phyloP scores from a whole-genome alignment of 1,140 invertebrate species.

The Wasmannia auropunctata region DNA sequence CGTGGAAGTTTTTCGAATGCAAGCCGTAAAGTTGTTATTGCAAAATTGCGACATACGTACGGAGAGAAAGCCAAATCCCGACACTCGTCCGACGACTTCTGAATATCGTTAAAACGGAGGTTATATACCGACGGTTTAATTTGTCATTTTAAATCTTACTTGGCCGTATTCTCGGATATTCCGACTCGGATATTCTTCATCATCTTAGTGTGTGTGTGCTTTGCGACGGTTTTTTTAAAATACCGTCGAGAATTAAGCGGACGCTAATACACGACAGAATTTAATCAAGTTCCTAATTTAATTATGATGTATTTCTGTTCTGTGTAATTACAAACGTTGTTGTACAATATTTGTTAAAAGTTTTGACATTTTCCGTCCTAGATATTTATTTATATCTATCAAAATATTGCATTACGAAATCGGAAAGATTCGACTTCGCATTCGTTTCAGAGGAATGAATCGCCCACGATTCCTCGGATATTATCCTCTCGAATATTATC shows the following conservation, averaged over 20 bases:
- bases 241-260: background rate
- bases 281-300: background rate
- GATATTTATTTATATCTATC: background rate
- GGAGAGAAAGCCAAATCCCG: constrained; percentile 36
- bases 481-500: constrained; percentile 53
- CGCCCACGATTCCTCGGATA: background rate
- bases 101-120: constrained; percentile 39
- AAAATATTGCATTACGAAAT: constrained; percentile 14
- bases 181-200: constrained; percentile 12
- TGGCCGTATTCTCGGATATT: constrained; percentile 1
- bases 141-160: constrained; percentile 34
- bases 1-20: background rate
- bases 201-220: constrained; percentile 3
- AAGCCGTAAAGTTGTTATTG: background rate
- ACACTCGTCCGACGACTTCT: constrained; percentile 41
- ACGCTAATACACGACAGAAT: background rate
- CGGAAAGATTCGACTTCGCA: background rate
- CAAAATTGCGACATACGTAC: constrained; percentile 8
- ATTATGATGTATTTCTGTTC: background rate
- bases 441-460: constrained; percentile 13
- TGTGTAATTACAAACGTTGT: background rate
- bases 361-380: background rate
- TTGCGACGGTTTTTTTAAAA: constrained; percentile 22
- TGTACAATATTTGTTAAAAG: background rate
- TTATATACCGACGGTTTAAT: constrained; percentile 15